Base-by-base conservation (phyloP, 1,140 invertebrate species). In the Lepeophtheirus salmonis region DNA sequence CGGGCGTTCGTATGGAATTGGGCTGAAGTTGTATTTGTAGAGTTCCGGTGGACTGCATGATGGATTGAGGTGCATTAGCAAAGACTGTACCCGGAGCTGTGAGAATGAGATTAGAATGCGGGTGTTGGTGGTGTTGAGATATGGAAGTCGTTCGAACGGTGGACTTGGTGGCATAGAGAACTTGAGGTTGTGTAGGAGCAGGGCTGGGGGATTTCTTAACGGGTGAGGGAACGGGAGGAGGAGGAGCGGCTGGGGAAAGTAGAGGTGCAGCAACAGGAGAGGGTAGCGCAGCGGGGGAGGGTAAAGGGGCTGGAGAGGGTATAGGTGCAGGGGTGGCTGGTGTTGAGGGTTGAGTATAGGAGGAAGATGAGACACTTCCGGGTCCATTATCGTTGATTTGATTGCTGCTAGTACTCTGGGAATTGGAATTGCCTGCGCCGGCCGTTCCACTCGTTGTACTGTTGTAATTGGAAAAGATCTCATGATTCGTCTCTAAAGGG, bases 11-110 rank as follows among this genome's bases (percentile, higher is more conserved):
- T 18, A 26, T 3, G 14, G 51, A 58, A 53, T 55, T 57, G 62
- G 63, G 63, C 55, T 51, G 24, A 20, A 59, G 59, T 51, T 59
- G 63, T 63, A 56, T 58, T 60, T 62, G 59, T 16, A 55, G 12
- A 4, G 53, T 55, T 3, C 53, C 53, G 20, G 4, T 25, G 16
- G 53, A 21, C 4, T 12, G 3, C 12, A 23, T 4, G 6, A 18
- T 16, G 16, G 21, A 16, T 18, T 16, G 53, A 18, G 6, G 20
- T 20, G 14, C 22, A 16, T 20, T 20, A 12, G 22, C 6, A 12
- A 55, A 6, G 10, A 55, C 53, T 4, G 16, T 25, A 13, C 53
- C 24, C 4, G 53, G 53, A 4, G 53, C 12, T 21, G 53, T 17
- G 16, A 22, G 12, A 23, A 55, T 16, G 16, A 55, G 12, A 24